These are phyloP conservation scores for Macrotis lagotis DNA, from an alignment of 2,113 vertebrate species.

Conservation along the genomic window DNA sequence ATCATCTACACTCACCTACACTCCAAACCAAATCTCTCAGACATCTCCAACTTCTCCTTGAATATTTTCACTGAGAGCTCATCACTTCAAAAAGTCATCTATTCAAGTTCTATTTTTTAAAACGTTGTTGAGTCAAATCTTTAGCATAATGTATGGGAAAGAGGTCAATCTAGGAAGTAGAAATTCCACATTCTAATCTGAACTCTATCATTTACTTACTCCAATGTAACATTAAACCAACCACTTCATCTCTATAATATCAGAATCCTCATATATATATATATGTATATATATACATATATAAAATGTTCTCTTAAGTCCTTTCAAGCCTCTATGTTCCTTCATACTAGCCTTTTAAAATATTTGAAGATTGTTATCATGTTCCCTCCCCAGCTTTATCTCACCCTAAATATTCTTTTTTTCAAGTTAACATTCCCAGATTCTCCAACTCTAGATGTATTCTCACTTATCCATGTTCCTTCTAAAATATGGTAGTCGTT, in stretches of 20 bases:
- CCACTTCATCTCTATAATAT: neutral
- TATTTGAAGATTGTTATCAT: neutral
- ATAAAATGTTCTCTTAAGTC: neutral
- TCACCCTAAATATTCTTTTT: neutral
- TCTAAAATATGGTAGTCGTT: neutral
- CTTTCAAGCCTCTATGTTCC: neutral
- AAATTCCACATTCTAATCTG: neutral
- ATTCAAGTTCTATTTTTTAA: neutral
- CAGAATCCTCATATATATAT: neutral
- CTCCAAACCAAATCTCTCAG: neutral
- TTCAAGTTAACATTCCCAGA: neutral
- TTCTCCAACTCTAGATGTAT: neutral
- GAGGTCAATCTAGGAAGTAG: neutral
- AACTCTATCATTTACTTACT: neutral
- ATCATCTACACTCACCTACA: neutral
- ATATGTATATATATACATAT: no score
- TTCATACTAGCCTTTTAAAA: neutral
- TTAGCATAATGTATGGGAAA: neutral
- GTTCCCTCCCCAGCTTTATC: neutral
- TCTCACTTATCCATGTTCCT: neutral
- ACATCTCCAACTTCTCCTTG: neutral
- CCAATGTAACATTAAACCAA: neutral
- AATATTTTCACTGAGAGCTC: neutral
- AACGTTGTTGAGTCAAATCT: neutral
- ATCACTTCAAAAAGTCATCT: neutral